These are phyloP conservation scores for Stichodactyla mertensii DNA, from an alignment of 64 coral and sea anemone species.

Conservation along the genomic window DNA sequence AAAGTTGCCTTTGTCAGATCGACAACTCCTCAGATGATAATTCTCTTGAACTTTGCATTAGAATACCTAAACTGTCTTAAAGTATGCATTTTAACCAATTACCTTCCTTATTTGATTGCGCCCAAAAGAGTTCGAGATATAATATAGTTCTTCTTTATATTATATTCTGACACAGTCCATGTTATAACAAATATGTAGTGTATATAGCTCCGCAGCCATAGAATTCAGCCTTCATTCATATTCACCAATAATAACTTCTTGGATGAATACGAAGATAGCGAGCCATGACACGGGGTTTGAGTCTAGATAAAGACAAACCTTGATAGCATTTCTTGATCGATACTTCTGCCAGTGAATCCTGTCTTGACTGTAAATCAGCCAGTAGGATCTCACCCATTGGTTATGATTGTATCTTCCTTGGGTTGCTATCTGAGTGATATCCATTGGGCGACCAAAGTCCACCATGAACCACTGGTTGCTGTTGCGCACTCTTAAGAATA, in stretches of 20 bases:
- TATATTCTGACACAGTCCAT: too few species aligned
- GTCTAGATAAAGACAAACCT: not conserved
- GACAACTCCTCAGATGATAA: too few species aligned
- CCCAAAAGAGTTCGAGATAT: too few species aligned
- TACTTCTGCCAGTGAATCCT: constrained; percentile 50
- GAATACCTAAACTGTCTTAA: too few species aligned
- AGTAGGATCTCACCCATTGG: constrained; percentile 22
- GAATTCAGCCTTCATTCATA: constrained; percentile 53
- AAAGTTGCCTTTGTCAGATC: too few species aligned
- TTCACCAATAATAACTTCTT: constrained; percentile 27
- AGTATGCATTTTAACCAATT: too few species aligned
- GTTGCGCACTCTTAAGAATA: constrained; percentile 23
- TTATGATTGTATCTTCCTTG: constrained; percentile 42
- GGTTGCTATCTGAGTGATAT: constrained; percentile 14
- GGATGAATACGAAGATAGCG: constrained; percentile 56
- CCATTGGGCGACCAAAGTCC: constrained; percentile 57
- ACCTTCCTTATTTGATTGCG: too few species aligned
- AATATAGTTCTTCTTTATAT: too few species aligned
- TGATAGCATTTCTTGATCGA: constrained; percentile 36
- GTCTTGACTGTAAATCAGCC: constrained; percentile 37
- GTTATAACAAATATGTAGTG: too few species aligned
- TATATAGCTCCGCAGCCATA: constrained; percentile 55
- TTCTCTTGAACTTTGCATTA: too few species aligned
- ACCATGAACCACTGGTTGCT: constrained; percentile 77
- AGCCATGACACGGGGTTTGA: constrained; percentile 7